Base-by-base conservation (phyloP, 2,113 vertebrate species). In the Electrona antarctica region DNA sequence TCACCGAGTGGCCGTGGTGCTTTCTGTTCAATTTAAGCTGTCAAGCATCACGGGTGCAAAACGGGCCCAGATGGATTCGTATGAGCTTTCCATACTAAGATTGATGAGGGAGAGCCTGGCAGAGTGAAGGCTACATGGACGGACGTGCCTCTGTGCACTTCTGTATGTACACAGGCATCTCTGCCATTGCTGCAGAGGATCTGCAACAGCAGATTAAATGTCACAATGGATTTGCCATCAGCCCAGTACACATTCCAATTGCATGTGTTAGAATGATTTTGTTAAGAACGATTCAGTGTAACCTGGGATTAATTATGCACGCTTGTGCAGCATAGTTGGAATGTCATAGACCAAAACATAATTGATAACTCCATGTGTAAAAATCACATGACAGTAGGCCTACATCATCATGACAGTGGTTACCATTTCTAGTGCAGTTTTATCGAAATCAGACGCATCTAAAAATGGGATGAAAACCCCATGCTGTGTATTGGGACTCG, bases 161-260 rank as follows among this genome's bases (percentile, higher is more conserved):
- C 64, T 79, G 80, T 85, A 76, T 83, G 78, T 80, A 78, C 81
- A 81, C 82, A 85, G 89, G 75, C 79, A 86, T 80, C 85, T 67
- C 73, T 66, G 75, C 64, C 73, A 64, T 88, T 88, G 63, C 81
- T 64, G 60, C 1, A 70, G 73, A 88, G 87, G 80, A 84, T 85
- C 71, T 68, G 75, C 78, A 59, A 74, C 76, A 62, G 76, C 79
- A 87, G 87, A 90, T 91, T 84, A 92, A 89, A 89, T 78, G 86
- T 82, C 91, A 88, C 74, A 85, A 86, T 71, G 60, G 60, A 89
- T 92, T 80, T 89, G 46, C 73, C 78, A 41, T 90, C 86, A 89
- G 71, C 60, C 28, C 68, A 54, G 11, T 67, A 68, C 68, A 82
- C 73, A 63, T 66, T 49, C 67, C 21, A 76, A 76, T 67, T 62